Evolutionary conservation across 2,797 vertebrate species (phyloP).

Genomic region (Intellagama lesueurii): DNA sequence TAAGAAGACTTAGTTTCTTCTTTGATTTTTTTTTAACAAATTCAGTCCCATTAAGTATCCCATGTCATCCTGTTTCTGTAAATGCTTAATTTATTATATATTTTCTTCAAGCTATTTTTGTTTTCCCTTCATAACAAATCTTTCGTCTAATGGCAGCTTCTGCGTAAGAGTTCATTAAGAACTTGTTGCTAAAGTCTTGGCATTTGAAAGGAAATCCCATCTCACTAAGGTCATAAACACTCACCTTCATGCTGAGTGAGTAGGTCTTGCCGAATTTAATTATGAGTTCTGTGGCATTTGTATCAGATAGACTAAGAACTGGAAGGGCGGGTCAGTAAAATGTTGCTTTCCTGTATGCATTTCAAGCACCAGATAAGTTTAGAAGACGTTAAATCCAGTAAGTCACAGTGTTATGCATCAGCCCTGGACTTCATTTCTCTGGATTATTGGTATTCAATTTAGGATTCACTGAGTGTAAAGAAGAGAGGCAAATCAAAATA

Average conservation of each 20-base stretch:
- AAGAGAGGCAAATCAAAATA: not conserved
- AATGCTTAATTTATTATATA: not conserved
- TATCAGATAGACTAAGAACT: constrained; percentile 18
- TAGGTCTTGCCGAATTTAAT: constrained; percentile 34
- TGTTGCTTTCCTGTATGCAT: not conserved
- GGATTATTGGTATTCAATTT: not conserved
- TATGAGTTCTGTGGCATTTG: constrained; percentile 27
- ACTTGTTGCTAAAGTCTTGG: constrained; percentile 48
- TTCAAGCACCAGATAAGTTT: constrained; percentile 10
- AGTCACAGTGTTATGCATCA: constrained; percentile 8
- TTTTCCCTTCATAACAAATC: not conserved
- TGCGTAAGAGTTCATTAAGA: constrained; percentile 18
- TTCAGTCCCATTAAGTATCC: too few relatives aligned
- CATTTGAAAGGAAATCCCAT: constrained; percentile 66
- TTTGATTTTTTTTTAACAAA: not conserved
- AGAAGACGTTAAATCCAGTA: not conserved
- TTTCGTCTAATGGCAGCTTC: constrained; percentile 41
- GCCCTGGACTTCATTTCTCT: not conserved
- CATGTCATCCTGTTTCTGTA: rapidly evolving
- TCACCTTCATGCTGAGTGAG: constrained; percentile 33
- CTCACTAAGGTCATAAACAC: constrained; percentile 62
- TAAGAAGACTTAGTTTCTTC: not conserved
- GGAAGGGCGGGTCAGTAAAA: not conserved
- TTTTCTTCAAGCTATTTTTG: rapidly evolving
- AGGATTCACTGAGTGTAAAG: not conserved